Conservation (phyloP, 1,140 invertebrate genomes). For the Augochlora pura region DNA sequence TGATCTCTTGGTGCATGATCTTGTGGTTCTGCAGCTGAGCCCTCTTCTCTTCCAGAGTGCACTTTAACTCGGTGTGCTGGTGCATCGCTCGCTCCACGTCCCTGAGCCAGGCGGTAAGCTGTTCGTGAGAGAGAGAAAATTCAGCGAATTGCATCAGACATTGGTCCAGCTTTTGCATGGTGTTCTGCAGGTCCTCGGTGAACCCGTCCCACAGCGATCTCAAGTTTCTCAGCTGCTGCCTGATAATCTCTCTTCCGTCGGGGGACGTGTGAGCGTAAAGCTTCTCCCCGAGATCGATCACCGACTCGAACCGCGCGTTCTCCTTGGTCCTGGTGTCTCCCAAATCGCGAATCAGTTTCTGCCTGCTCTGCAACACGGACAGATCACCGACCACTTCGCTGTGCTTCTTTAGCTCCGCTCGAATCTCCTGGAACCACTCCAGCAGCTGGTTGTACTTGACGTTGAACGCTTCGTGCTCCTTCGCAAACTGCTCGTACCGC, state of each 20-base stretch:
- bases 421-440: conserved; percentile 86
- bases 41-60: conserved; percentile 95
- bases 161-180: conserved; percentile 91
- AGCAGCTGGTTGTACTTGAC: conserved; percentile 88
- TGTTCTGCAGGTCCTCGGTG: conserved; percentile 89
- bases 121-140: conserved; percentile 92
- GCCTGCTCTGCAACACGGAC: conserved; percentile 90
- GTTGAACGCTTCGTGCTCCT: conserved; percentile 92
- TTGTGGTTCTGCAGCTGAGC: conserved; percentile 96
- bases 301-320: conserved; percentile 90
- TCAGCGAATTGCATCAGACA: conserved; percentile 94
- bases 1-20: conserved; percentile 97
- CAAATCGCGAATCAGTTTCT: conserved; percentile 90
- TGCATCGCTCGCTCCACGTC: conserved; percentile 96
- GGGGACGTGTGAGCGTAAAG: conserved; percentile 95
- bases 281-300: conserved; percentile 94
- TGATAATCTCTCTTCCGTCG: conserved; percentile 94
- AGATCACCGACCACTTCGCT: conserved; percentile 94
- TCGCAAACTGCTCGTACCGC: conserved; percentile 90
- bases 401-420: conserved; percentile 87
- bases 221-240: conserved; percentile 92
- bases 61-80: conserved; percentile 93
- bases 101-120: conserved; percentile 94
- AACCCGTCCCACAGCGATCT: conserved; percentile 93
- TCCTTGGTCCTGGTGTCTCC: conserved; percentile 90